phyloP scores from a whole-genome alignment of 2,113 vertebrate species.

The Erpornis zantholeuca region DNA sequence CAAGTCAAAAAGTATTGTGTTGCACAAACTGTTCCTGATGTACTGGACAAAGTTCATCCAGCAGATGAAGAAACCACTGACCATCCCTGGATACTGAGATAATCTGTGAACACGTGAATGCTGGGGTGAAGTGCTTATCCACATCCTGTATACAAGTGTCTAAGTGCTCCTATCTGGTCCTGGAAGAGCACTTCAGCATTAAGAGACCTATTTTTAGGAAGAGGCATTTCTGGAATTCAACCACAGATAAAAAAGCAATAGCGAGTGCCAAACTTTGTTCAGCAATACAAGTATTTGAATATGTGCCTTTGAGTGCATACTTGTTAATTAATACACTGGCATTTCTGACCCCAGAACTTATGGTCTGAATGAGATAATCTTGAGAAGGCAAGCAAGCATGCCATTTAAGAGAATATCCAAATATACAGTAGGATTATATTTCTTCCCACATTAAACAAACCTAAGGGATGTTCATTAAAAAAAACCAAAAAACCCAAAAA shows the following conservation, averaged over 20 bases:
- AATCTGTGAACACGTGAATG: constrained; percentile 1
- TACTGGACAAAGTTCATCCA: neutral
- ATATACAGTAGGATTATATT: neutral
- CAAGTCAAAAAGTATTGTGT: neutral
- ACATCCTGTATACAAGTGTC: neutral
- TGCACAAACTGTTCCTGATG: neutral
- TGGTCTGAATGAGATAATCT: neutral
- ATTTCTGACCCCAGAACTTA: neutral
- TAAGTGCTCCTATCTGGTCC: constrained; percentile 42
- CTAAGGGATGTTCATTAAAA: neutral
- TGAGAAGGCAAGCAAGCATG: neutral
- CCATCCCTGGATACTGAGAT: neutral
- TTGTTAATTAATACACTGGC: neutral
- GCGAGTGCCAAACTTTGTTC: neutral
- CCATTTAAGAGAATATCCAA: neutral
- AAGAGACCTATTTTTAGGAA: constrained; percentile 62
- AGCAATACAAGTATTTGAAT: neutral
- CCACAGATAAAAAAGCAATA: neutral
- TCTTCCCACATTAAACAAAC: neutral
- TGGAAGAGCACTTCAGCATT: constrained; percentile 17
- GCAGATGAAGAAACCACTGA: neutral
- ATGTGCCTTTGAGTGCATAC: neutral
- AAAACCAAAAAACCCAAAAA: neutral
- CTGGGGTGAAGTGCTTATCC: constrained; percentile 21
- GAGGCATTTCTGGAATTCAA: constrained; percentile 54